Evolutionary conservation across 2,888 invertebrate genomes (phyloP).

Genomic region (Esperia sulphurella): DNA sequence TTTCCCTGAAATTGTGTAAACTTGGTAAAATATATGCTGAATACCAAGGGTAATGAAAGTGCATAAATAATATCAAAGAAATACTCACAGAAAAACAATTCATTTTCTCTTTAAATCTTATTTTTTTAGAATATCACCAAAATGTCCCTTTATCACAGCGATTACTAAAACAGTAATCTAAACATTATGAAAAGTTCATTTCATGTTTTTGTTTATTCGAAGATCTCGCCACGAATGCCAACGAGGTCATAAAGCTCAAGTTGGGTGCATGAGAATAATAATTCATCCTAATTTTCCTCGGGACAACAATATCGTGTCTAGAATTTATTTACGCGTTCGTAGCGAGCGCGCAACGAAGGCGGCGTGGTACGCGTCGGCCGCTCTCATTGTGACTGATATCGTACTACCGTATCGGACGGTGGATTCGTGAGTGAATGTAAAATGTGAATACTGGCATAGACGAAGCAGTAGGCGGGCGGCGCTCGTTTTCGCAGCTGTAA

Average conservation of each 20-base stretch:
- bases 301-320: constrained; percentile 27
- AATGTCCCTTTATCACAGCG: constrained; percentile 26
- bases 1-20: too few relatives aligned
- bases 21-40: not conserved
- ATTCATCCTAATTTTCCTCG: constrained; percentile 43
- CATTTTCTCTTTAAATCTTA: not conserved
- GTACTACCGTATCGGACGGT: not conserved
- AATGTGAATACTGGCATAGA: not conserved
- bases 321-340: constrained; percentile 42
- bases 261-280: constrained; percentile 33
- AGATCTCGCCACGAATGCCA: constrained; percentile 28
- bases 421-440: not conserved
- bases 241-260: constrained; percentile 27
- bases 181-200: constrained; percentile 23
- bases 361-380: constrained; percentile 49
- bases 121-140: constrained; percentile 25
- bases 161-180: constrained; percentile 24
- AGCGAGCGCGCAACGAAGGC: constrained; percentile 17
- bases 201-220: constrained; percentile 24
- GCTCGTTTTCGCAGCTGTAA: not conserved
- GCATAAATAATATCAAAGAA: not conserved
- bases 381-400: constrained; percentile 45
- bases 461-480: not conserved
- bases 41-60: not conserved
- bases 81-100: constrained; percentile 22